Evolutionary conservation across 37 sponge, comb jelly and placozoan species (phyloP), one percentile per base, ranked within the genome.

Genomic region (Chondrilla cf. caribensis): DNA sequence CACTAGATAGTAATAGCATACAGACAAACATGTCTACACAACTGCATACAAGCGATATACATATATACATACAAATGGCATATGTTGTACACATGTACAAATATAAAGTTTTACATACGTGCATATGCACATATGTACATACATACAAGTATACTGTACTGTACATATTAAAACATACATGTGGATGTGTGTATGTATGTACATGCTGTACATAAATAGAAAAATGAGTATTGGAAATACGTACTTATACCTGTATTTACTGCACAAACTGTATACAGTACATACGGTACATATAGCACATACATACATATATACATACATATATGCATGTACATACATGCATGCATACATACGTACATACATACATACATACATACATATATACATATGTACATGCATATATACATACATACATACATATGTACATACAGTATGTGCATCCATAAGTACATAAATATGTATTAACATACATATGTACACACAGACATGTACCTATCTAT

Each of bases 401-500:
- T 55, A 55, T 55, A 19, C 11, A 19, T 17, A 65, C 25, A 9
- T n/a, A 15, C 22, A 65, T n/a, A 65, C 42, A 35, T 22, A 73
- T 6, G 15, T 18, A 73, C 76, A n/a, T 65, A 65, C 28, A 25
- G 67, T 15, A 24, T n/a, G 26, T n/a, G 8, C 19, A 8, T 25
- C 67, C 22, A 8, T 41, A 38, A 55, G 57, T 55, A 17, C 28
- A 9, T n/a, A 18, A 65, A 65, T n/a, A n/a, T 14, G 14, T 37
- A 68, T 28, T 2, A n/a, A n/a, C n/a, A n/a, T n/a, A n/a, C n/a
- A n/a, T 67, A 33, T 29, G 68, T 67, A 33, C 17, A 33, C 17
- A 67, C 35, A 37, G 51, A 29, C 29, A 58, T 51, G 32, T 26
- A 79, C 79, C 79, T 55, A 33, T 79, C 79, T 31, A 79, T 79